Conservation (phyloP, 2,113 vertebrate species). For the Brienomyrus longianalis region DNA sequence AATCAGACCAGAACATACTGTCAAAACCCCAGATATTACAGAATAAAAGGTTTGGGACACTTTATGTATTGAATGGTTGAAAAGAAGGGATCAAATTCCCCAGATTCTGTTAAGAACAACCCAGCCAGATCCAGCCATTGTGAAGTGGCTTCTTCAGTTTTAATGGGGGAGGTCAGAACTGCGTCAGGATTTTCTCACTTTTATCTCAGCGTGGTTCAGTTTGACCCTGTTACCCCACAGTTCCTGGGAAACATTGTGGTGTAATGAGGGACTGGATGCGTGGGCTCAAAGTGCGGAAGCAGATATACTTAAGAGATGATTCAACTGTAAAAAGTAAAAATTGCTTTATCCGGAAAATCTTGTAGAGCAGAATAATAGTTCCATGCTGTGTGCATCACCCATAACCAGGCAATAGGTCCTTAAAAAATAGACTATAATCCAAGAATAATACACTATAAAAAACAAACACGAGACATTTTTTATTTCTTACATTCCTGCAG, state of each 20-base stretch:
- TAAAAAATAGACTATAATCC: background rate
- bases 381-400: background rate
- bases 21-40: background rate
- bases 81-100: background rate
- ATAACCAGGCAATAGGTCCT: background rate
- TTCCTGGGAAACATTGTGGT: background rate
- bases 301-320: slow-evolving; percentile 3
- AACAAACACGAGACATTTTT: background rate
- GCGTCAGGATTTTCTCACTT: background rate
- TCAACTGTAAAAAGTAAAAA: slow-evolving; percentile 2
- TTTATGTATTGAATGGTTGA: background rate
- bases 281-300: background rate
- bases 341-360: background rate
- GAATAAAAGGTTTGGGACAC: background rate
- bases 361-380: background rate
- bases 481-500: background rate
- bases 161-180: background rate
- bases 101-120: background rate
- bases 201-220: background rate
- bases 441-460: background rate
- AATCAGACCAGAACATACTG: background rate
- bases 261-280: background rate
- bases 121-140: background rate
- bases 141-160: background rate
- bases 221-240: background rate